Evolutionary conservation across 2,113 vertebrate genomes (phyloP).

Genomic region (Nyctibius bracteatus): DNA sequence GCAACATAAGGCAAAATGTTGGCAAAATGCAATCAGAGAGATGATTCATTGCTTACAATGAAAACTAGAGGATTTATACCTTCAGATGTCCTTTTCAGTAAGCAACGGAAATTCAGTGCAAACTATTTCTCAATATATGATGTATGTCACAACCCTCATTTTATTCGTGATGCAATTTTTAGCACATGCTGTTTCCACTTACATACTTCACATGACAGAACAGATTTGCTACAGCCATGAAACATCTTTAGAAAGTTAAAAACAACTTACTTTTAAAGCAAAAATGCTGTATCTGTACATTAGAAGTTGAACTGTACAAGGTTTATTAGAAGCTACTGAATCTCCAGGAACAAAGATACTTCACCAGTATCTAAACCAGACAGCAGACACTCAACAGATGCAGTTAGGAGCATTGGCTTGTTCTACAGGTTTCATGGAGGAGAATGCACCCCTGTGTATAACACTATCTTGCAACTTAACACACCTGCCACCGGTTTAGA

Average conservation of each 20-base stretch:
- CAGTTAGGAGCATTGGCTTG: not conserved
- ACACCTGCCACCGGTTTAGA: not conserved
- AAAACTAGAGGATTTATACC: not conserved
- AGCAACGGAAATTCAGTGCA: not conserved
- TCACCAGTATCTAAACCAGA: not conserved
- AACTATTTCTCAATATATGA: not conserved
- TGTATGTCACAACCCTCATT: not conserved
- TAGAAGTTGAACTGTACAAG: not conserved
- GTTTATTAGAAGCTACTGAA: conserved; percentile 50
- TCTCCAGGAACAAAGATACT: conserved; percentile 42
- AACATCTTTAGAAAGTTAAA: not conserved
- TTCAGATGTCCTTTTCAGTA: not conserved
- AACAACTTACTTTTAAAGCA: not conserved
- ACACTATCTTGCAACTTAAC: too few species aligned
- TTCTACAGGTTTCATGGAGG: conserved; percentile 23
- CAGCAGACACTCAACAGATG: conserved; percentile 11
- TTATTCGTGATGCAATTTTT: not conserved
- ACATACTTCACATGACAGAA: not conserved
- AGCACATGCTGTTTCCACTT: not conserved
- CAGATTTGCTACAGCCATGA: not conserved
- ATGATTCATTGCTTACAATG: not conserved
- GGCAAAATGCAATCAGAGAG: not conserved
- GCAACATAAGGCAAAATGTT: not conserved
- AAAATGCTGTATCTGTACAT: not conserved
- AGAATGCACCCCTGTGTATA: not conserved